Evolutionary conservation across 2,797 vertebrate genomes (phyloP).

Genomic region (Lepilemur septentrionalis): DNA sequence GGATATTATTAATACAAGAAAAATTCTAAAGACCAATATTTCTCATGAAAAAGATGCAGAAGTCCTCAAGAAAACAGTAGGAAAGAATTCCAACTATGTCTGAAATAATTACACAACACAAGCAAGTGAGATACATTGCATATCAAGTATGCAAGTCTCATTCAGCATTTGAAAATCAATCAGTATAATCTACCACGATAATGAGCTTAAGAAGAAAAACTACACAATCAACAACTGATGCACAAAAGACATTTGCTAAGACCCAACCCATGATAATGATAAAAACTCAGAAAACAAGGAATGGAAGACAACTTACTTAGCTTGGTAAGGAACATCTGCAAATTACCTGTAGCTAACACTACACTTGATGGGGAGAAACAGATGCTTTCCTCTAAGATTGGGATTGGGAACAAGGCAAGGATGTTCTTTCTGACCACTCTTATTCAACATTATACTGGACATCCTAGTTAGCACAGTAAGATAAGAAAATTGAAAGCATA

Average conservation of each 20-base stretch:
- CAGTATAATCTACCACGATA: background rate
- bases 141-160: background rate
- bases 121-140: background rate
- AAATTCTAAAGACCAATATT: background rate
- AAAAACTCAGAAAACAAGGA: background rate
- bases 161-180: background rate
- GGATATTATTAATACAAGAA: background rate
- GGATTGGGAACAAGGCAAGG: background rate
- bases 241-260: background rate
- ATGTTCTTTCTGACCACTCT: background rate
- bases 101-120: background rate
- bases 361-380: background rate
- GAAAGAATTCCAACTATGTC: background rate
- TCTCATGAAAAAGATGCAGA: background rate
- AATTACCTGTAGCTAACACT: background rate
- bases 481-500: background rate
- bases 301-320: background rate
- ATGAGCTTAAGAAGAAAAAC: background rate
- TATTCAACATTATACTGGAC: background rate
- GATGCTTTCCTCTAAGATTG: background rate
- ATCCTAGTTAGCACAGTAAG: background rate
- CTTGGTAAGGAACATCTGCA: background rate
- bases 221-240: background rate
- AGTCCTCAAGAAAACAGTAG: background rate
- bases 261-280: background rate